Percentiles rank a stretch among this genome's conserved stretches.
phyloP scores from a whole-genome alignment of 2,888 invertebrate genomes.

The Carpatolechia fugitivella region DNA sequence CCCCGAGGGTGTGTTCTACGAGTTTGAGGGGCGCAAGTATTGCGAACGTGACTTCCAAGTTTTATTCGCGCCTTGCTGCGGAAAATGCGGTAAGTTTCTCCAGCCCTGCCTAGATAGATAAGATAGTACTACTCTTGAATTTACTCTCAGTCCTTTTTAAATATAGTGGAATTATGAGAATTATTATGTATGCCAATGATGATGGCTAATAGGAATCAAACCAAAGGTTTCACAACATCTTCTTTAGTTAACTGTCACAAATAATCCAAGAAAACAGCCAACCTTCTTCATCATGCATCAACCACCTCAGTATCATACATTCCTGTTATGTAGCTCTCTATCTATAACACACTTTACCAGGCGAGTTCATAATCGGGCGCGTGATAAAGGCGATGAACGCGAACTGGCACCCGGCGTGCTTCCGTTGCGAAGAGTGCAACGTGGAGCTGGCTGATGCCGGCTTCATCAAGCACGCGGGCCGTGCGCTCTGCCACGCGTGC shows the following conservation, averaged over 20 bases:
- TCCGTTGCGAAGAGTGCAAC: conserved; percentile 96
- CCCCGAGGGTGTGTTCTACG: conserved; percentile 98
- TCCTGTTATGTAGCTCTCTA: too few relatives aligned
- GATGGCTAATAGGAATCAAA: too few relatives aligned
- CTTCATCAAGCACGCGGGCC: conserved; percentile 94
- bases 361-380: conserved; percentile 98
- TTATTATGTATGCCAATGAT: too few relatives aligned
- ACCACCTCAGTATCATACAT: too few relatives aligned
- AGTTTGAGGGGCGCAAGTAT: conserved; percentile 99
- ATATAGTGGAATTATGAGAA: too few relatives aligned
- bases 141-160: too few relatives aligned
- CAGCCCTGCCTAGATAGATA: not conserved
- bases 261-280: too few relatives aligned
- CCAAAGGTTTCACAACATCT: too few relatives aligned
- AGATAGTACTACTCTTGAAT: too few relatives aligned
- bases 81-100: conserved; percentile 82
- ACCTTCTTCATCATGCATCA: too few relatives aligned
- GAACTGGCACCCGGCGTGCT: conserved; percentile 99
- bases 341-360: too few relatives aligned
- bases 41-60: conserved; percentile 99
- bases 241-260: too few relatives aligned
- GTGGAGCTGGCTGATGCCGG: conserved; percentile 97
- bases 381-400: conserved; percentile 99
- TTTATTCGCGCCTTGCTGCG: conserved; percentile 95
- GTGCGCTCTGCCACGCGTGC: conserved; percentile 96